phyloP scores from a whole-genome alignment of 2,113 vertebrate genomes.

The Erythrolamprus reginae region DNA sequence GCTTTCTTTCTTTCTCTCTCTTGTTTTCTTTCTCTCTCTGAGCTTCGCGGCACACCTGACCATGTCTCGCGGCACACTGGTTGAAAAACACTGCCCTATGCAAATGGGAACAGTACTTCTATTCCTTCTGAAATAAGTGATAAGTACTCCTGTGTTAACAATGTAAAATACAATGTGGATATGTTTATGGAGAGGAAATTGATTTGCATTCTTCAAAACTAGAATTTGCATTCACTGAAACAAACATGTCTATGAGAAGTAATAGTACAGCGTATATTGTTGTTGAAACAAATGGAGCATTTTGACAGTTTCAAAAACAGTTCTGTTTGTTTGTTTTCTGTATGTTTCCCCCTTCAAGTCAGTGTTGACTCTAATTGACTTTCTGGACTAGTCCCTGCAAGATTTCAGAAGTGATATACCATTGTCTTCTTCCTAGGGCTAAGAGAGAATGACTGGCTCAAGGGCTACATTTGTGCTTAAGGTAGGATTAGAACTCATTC shows the following conservation, averaged over 20 bases:
- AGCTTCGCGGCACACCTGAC: no score
- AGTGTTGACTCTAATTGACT: background rate
- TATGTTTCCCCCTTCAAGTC: background rate
- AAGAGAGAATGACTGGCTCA: background rate
- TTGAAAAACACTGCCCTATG: no score
- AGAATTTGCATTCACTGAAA: background rate
- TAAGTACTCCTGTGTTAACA: background rate
- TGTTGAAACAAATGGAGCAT: background rate
- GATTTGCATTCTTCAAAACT: background rate
- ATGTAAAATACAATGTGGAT: background rate
- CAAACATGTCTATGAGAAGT: background rate
- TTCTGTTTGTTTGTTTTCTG: background rate
- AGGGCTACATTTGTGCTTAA: background rate
- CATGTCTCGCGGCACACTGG: no score
- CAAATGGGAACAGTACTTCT: background rate
- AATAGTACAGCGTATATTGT: background rate
- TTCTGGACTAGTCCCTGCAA: background rate
- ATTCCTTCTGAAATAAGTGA: background rate
- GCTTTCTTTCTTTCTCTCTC: no score
- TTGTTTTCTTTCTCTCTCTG: no score
- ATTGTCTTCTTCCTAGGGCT: background rate
- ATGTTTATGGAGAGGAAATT: background rate
- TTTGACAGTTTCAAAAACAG: background rate
- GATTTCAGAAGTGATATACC: background rate
- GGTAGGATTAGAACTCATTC: background rate